phyloP scores from a whole-genome alignment of 2,113 vertebrate genomes.

The Anhinga anhinga region DNA sequence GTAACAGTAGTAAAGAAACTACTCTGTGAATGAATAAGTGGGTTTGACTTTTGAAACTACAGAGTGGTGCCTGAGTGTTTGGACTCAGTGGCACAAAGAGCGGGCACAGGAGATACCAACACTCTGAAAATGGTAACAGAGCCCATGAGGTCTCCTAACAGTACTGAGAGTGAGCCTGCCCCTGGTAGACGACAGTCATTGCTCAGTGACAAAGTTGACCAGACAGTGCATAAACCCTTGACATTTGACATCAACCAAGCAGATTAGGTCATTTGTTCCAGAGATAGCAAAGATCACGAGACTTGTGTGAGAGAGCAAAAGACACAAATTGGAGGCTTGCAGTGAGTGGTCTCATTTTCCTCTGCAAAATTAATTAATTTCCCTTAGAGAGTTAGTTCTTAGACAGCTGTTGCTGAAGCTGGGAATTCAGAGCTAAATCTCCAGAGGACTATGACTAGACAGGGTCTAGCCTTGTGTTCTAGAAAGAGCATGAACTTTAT shows the following conservation, averaged over 20 bases:
- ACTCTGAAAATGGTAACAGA: neutral
- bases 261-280: neutral
- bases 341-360: neutral
- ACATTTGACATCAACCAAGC: neutral
- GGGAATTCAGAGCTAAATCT: neutral
- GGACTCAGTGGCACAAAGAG: neutral
- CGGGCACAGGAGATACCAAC: rapidly evolving
- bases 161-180: neutral
- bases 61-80: neutral
- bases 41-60: neutral
- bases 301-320: neutral
- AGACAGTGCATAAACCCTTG: neutral
- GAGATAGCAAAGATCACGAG: neutral
- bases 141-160: neutral
- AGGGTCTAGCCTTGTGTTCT: neutral
- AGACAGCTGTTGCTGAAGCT: neutral
- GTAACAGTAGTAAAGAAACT: neutral
- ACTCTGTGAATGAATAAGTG: neutral
- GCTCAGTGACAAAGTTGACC: neutral
- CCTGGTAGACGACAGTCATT: neutral
- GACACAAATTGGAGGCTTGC: neutral
- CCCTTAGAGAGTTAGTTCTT: neutral
- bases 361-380: neutral
- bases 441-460: neutral
- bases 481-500: neutral